Evolutionary conservation across 2,113 vertebrate genomes (phyloP).

Genomic region (Cervus canadensis): DNA sequence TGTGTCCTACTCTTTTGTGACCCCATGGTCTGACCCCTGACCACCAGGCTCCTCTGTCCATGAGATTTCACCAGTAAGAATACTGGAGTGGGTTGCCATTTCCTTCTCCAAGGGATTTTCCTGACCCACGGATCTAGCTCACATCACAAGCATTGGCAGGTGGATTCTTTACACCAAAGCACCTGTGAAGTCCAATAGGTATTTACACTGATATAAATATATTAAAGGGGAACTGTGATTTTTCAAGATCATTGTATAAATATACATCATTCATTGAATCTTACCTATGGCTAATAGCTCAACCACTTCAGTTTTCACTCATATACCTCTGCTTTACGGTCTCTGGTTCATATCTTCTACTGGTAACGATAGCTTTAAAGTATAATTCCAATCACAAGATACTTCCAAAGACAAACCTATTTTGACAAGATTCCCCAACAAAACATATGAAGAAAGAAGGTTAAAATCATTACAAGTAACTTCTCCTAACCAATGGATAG

Average conservation of each 20-base stretch:
- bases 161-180: neutral
- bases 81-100: neutral
- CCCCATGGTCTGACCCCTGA: neutral
- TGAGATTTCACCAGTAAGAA: neutral
- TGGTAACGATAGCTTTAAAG: neutral
- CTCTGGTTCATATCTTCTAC: neutral
- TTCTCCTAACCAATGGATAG: neutral
- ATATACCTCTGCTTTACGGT: neutral
- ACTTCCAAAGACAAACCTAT: neutral
- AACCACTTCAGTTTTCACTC: neutral
- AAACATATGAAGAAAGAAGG: neutral
- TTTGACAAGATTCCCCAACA: neutral
- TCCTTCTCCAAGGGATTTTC: neutral
- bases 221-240: neutral
- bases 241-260: neutral
- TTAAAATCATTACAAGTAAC: neutral
- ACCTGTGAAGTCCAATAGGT: neutral
- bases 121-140: neutral
- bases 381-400: neutral
- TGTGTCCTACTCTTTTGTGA: neutral
- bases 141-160: neutral
- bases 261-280: neutral
- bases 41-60: neutral
- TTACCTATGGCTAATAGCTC: neutral
- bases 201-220: neutral